phyloP scores from a whole-genome alignment of 1,140 invertebrate genomes.

The Contarinia nasturtii region DNA sequence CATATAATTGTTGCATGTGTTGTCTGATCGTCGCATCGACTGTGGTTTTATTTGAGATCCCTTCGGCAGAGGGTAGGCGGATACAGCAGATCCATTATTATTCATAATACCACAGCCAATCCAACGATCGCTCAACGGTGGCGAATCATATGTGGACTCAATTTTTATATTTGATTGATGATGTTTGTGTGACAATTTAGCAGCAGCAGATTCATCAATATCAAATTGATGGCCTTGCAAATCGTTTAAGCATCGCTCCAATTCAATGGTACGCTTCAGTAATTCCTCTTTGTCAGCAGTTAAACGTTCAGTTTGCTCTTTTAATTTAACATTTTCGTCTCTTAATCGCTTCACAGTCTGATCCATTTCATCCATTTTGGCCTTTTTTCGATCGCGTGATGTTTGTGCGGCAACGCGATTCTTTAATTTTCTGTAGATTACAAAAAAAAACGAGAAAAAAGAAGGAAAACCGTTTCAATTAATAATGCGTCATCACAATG shows the following conservation, averaged over 20 bases:
- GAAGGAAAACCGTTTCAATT: no score
- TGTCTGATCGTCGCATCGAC: constrained; percentile 28
- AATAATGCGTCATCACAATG: no score
- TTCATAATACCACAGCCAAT: constrained; percentile 34
- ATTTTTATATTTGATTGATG: no score
- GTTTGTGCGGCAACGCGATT: constrained; percentile 96
- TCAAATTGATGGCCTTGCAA: constrained; percentile 10
- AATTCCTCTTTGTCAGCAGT: constrained; percentile 43
- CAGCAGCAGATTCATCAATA: neutral
- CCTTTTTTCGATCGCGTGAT: constrained; percentile 91
- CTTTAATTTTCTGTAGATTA: constrained; percentile 65
- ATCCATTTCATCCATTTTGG: constrained; percentile 76
- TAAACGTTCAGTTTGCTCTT: constrained; percentile 40
- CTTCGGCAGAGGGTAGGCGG: constrained; percentile 61
- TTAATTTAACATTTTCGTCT: constrained; percentile 39
- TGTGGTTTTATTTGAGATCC: constrained; percentile 35
- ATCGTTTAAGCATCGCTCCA: constrained; percentile 22
- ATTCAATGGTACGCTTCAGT: constrained; percentile 26
- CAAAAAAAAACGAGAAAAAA: neutral
- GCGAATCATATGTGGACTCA: neutral
- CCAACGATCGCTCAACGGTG: constrained; percentile 24
- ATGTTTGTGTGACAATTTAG: constrained; percentile 1
- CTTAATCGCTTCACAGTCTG: constrained; percentile 39
- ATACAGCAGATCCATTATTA: constrained; percentile 50
- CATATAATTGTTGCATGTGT: constrained; percentile 8